Conservation (phyloP, 2,113 vertebrate genomes). For the Syngnathus floridae region DNA sequence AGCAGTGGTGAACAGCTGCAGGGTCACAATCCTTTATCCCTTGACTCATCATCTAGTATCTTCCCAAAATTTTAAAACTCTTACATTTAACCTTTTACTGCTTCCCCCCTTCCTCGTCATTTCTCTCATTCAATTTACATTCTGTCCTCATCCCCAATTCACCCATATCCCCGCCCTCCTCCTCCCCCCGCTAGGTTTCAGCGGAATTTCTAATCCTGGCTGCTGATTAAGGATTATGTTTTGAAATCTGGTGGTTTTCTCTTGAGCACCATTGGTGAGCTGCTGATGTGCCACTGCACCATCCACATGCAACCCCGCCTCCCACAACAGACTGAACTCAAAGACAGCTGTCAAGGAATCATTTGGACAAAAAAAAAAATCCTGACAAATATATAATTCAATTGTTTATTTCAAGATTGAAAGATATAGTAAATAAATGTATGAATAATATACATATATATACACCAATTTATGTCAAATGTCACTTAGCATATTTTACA, state of each 20-base stretch:
- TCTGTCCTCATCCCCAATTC: neutral
- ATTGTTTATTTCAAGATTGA: too few relatives aligned
- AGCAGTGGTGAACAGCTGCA: conserved; percentile 9
- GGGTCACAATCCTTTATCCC: neutral
- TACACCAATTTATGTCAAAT: too few relatives aligned
- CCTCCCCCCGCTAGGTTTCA: neutral
- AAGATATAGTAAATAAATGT: too few relatives aligned
- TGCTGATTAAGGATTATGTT: conserved; percentile 58
- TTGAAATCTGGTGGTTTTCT: conserved; percentile 17
- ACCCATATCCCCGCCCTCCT: neutral
- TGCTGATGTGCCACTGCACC: conserved; percentile 3
- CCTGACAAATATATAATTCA: too few relatives aligned
- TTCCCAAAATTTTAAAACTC: neutral
- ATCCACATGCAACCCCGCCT: neutral
- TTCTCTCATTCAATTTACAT: conserved; percentile 15
- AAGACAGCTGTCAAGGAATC: conserved; percentile 23
- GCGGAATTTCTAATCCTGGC: conserved; percentile 44
- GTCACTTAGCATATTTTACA: too few relatives aligned
- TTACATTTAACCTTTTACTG: neutral
- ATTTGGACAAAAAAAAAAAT: conserved; percentile 30
- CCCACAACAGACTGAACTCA: neutral
- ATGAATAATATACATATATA: too few relatives aligned
- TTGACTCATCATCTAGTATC: conserved; percentile 12
- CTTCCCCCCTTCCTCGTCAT: neutral
- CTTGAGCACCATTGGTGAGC: conserved; percentile 9